Evolutionary conservation across 2,888 invertebrate genomes (phyloP).

Genomic region (Epinotia bilunana): DNA sequence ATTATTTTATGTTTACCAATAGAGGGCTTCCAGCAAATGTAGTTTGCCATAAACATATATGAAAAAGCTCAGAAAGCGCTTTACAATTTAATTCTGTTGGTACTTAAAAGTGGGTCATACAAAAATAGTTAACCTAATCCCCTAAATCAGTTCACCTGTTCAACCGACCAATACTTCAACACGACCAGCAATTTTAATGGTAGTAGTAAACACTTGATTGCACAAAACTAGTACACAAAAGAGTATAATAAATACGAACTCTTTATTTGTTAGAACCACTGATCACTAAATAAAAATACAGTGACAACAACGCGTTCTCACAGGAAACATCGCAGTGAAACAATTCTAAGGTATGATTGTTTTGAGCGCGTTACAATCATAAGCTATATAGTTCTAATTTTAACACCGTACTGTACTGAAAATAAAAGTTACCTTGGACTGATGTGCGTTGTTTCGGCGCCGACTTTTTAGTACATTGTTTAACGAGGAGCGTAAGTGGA

Average conservation of each 20-base stretch:
- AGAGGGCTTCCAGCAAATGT: too few relatives aligned
- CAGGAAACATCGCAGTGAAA: not conserved
- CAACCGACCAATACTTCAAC: not conserved
- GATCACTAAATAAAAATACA: not conserved
- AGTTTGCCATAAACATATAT: too few relatives aligned
- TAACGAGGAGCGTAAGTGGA: too few relatives aligned
- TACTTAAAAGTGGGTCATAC: slow-evolving; percentile 1
- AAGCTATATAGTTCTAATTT: slow-evolving; percentile 18
- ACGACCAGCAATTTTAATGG: not conserved
- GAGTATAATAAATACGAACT: too few relatives aligned
- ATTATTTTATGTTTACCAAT: too few relatives aligned
- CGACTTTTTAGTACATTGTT: too few relatives aligned
- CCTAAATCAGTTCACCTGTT: not conserved
- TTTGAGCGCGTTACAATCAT: slow-evolving; percentile 1
- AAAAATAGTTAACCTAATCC: slow-evolving; percentile 8
- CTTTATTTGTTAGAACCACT: too few relatives aligned
- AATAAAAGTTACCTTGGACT: not conserved
- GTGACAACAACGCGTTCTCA: not conserved
- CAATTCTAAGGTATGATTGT: not conserved
- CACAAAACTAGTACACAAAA: too few relatives aligned
- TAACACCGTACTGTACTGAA: slow-evolving; percentile 11
- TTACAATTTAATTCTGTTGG: not conserved
- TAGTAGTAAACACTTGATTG: not conserved
- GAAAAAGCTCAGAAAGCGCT: not conserved
- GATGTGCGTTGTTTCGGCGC: not conserved